A percentile compares a stretch with the other conserved stretches of the same genome.
phyloP scores from a whole-genome alignment of 2,113 vertebrate species.

The Podarcis raffonei region DNA sequence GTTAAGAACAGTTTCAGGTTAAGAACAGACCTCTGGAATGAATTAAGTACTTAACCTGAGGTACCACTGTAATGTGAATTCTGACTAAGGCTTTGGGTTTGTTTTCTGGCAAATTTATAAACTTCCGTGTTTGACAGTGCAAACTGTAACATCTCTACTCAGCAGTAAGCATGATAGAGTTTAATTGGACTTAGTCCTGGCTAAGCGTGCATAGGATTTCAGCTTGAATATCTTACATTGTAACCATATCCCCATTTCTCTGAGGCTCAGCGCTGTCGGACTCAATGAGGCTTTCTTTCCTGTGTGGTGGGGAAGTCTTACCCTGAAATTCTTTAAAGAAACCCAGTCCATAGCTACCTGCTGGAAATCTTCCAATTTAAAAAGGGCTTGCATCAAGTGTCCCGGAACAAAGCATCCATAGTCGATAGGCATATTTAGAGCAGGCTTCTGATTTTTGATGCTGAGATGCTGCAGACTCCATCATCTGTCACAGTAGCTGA shows the following conservation, averaged over 20 bases:
- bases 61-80: not conserved
- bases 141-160: not conserved
- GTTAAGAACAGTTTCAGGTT: too few relatives aligned
- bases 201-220: not conserved
- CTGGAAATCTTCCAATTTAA: not conserved
- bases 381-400: rapidly evolving
- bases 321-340: not conserved
- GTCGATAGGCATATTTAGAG: not conserved
- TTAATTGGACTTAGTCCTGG: not conserved
- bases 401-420: not conserved
- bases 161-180: not conserved
- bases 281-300: not conserved
- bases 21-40: too few relatives aligned
- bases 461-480: slow-evolving; percentile 10
- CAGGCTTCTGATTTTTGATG: not conserved
- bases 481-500: not conserved
- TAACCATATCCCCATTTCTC: not conserved
- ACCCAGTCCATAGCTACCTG: not conserved
- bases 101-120: not conserved
- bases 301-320: not conserved
- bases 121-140: not conserved
- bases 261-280: not conserved
- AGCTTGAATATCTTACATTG: not conserved
- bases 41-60: too few relatives aligned
- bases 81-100: not conserved